Evolutionary conservation across 2,113 vertebrate species (phyloP), one percentile per base, ranked within the genome.

Genomic region (Hipposideros armiger): DNA sequence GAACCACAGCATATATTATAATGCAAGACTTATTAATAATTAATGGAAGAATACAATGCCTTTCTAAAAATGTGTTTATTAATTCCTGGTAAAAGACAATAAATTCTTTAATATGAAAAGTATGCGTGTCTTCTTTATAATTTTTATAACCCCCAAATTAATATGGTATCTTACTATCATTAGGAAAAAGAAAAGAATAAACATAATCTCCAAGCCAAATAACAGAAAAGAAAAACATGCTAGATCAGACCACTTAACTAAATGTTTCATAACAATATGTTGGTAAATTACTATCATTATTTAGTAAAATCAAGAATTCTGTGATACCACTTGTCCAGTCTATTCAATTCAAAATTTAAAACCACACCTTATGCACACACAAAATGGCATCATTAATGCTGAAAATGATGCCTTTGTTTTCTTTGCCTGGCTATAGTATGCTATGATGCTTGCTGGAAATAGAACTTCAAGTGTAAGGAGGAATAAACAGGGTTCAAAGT

Each of bases 381-480:
- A 74, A 67, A 87, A 2, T 86, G 87, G 58, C 22, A 86, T 54
- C 4, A 64, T 30, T 73, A 64, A 47, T 64, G 45, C 4, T 82
- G 40, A 24, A 82, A 91, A 74, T 32, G 4, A 16, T 52, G n/a
- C 15, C 36, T 28, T 58, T 16, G 28, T 69, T 22, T 32, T 24
- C 40, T 58, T 72, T 30, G 72, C 20, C 67, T 95, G 78, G 5
- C 58, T 72, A 56, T 52, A 62, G 26, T 87, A 24, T 36, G 47
- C 11, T 66, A 7, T 26, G 52, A 76, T 80, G 67, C 28, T 91
- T 30, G 47, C 60, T 93, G 47, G 76, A 91, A 88, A 82, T 50
- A 94, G 36, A 95, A 94, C 77, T 96, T 96, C 67, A 96, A 91
- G 72, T 24, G 42, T 60, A 30, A 93, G 73, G 40, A 95, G 47